These are phyloP conservation scores for Drosophila simulans DNA, from an alignment of 1,140 invertebrate species.

Conservation along the genomic window DNA sequence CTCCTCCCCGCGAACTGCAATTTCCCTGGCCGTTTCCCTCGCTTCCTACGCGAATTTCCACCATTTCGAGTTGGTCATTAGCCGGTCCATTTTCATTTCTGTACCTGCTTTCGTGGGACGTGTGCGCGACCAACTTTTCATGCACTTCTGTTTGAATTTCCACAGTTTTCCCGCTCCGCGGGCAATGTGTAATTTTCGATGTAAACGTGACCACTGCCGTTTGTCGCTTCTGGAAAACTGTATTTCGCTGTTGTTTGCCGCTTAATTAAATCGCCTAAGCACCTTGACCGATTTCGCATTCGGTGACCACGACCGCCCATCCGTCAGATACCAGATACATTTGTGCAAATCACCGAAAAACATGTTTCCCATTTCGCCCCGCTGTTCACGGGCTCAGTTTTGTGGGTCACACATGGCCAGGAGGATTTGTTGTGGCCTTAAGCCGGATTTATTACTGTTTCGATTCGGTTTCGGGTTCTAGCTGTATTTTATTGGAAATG, in stretches of 20 bases:
- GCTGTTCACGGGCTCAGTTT: constrained; percentile 20
- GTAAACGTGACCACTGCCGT: constrained; percentile 64
- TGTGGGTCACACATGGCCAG: constrained; percentile 43
- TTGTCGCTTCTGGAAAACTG: constrained; percentile 28
- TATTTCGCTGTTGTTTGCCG: constrained; percentile 27
- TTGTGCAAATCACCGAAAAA: constrained; percentile 77
- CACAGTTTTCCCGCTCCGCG: constrained; percentile 61
- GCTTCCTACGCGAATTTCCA: constrained; percentile 55
- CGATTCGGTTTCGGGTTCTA: background rate
- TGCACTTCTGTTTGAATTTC: constrained; percentile 53
- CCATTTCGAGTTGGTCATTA: constrained; percentile 59
- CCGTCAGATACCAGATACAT: constrained; percentile 40
- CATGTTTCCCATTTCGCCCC: constrained; percentile 50
- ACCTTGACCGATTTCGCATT: constrained; percentile 74
- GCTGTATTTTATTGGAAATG: background rate
- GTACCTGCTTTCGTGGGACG: constrained; percentile 49
- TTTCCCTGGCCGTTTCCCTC: constrained; percentile 49
- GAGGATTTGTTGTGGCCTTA: constrained; percentile 25
- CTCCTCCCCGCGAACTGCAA: constrained; percentile 33
- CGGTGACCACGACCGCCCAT: constrained; percentile 20
- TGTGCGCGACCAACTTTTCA: constrained; percentile 60
- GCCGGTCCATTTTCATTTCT: constrained; percentile 29
- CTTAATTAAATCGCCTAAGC: constrained; percentile 78
- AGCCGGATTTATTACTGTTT: constrained; percentile 37
- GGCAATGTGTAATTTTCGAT: constrained; percentile 47